Evolutionary conservation across 1,140 invertebrate species (phyloP).

Genomic region (Panulirus ornatus): DNA sequence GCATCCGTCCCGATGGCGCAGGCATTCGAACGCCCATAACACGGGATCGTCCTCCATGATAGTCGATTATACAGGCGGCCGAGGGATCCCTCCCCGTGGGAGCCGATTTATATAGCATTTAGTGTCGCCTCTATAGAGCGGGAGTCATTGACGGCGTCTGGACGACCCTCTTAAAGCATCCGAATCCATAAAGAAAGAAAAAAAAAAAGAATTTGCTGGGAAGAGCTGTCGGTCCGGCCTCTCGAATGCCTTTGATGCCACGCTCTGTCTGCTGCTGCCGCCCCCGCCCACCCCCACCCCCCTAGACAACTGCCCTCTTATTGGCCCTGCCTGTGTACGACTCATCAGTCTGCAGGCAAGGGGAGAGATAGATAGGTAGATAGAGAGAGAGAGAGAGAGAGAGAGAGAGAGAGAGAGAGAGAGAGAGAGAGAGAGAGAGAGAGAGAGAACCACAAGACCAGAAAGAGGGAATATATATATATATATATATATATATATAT

Average conservation of each 20-base stretch:
- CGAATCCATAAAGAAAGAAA: background rate
- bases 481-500: no score
- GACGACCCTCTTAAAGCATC: background rate
- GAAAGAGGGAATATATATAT: no score
- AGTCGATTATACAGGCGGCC: conserved; percentile 1
- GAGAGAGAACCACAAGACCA: no score
- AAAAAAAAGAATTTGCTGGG: no score
- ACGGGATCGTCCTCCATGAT: background rate
- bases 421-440: no score
- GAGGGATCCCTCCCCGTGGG: background rate
- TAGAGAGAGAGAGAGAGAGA: background rate
- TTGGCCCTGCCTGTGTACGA: background rate
- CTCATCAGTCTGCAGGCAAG: background rate
- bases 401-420: conserved; percentile 8
- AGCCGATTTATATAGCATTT: conserved; percentile 7
- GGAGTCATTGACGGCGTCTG: background rate
- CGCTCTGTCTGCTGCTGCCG: background rate
- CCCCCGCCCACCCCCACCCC: no score
- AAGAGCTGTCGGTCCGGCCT: background rate
- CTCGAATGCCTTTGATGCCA: background rate
- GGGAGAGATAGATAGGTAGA: background rate
- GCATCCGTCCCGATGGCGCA: background rate
- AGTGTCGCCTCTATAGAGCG: background rate
- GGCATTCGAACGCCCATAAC: background rate
- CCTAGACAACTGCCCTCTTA: background rate